phyloP scores from a whole-genome alignment of 1,140 invertebrate species.

The Atta cephalotes region DNA sequence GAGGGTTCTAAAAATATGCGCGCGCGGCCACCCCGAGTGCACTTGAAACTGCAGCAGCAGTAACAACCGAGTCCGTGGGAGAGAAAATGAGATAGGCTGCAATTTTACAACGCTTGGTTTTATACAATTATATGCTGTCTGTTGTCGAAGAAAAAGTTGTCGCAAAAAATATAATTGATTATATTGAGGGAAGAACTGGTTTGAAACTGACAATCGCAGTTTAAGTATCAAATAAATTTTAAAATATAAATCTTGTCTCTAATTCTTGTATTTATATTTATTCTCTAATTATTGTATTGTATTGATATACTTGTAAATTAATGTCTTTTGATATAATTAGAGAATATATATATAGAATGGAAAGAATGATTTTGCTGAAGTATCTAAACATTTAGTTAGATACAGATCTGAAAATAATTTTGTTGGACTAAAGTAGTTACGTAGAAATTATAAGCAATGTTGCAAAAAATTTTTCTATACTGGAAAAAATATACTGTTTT shows the following conservation, averaged over 20 bases:
- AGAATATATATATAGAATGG: too few relatives aligned
- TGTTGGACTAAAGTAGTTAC: too few relatives aligned
- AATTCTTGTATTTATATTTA: not conserved
- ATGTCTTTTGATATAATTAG: too few relatives aligned
- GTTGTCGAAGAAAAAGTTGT: not conserved
- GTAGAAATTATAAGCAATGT: too few relatives aligned
- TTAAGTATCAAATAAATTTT: not conserved
- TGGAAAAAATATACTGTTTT: too few relatives aligned
- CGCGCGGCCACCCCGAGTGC: constrained; percentile 69
- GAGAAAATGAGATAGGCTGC: constrained; percentile 50
- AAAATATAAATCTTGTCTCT: too few relatives aligned
- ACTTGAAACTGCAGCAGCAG: constrained; percentile 74
- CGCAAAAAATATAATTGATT: not conserved
- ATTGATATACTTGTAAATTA: not conserved
- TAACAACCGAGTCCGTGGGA: not conserved
- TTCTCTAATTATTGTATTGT: too few relatives aligned
- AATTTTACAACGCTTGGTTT: constrained; percentile 55
- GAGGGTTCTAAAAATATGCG: constrained; percentile 79
- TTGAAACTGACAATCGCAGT: not conserved
- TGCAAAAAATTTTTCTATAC: too few relatives aligned
- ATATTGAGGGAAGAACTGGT: not conserved
- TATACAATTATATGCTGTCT: not conserved
- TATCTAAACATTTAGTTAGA: too few relatives aligned
- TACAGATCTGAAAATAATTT: too few relatives aligned
- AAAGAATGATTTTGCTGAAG: too few relatives aligned